Evolutionary conservation across 2,113 vertebrate genomes (phyloP).

Genomic region (Centrocercus urophasianus): DNA sequence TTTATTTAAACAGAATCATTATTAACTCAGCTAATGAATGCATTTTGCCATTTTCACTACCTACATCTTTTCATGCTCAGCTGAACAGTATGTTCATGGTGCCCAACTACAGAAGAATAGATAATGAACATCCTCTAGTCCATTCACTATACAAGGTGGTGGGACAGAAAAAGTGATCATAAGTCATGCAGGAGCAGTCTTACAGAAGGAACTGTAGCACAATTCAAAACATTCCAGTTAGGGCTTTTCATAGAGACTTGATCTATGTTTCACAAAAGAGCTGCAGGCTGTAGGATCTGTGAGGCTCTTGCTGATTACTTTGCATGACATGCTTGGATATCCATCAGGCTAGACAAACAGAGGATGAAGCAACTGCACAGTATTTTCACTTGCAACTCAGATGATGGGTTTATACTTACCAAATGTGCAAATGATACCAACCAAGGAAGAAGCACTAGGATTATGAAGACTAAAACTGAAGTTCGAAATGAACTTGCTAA

Average conservation of each 20-base stretch:
- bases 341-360: background rate
- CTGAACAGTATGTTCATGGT: background rate
- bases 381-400: background rate
- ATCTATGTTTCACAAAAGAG: background rate
- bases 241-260: background rate
- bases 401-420: background rate
- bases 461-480: background rate
- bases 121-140: background rate
- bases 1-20: constrained; percentile 23
- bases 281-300: background rate
- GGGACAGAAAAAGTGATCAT: background rate
- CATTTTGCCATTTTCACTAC: background rate
- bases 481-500: background rate
- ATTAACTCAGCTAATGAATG: constrained; percentile 16
- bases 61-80: constrained; percentile 2
- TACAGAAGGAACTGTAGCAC: background rate
- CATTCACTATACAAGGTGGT: background rate
- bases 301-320: background rate
- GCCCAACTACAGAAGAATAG: background rate
- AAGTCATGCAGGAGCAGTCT: background rate
- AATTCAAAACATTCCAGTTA: background rate
- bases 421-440: background rate
- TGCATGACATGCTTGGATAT: background rate
- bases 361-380: background rate
- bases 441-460: background rate